Evolutionary conservation across 2,888 invertebrate genomes (phyloP), one percentile per base, ranked within the genome.

Genomic region (Bruchidius siliquastri): DNA sequence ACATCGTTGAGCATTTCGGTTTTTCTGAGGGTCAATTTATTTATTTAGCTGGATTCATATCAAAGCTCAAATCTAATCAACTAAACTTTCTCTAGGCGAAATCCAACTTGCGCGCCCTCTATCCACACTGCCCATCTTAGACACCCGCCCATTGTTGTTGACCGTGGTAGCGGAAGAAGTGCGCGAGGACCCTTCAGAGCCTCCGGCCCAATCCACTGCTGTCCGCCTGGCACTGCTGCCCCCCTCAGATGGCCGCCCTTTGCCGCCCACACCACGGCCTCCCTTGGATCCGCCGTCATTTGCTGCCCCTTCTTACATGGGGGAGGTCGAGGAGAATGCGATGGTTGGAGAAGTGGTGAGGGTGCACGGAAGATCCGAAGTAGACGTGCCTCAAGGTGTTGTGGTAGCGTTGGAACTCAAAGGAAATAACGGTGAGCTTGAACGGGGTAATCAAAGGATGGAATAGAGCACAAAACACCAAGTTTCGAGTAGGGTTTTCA

Each of bases 141-240:
- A 93, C 82, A 91, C 93, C n/a, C 92, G 94, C 73, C 96, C 96
- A 1, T 93, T 96, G 73, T 88, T 95, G 71, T 89, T 96, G 76
- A 94, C 93, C 0, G 93, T 96, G 72, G 92, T 95, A 71, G 96
- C 96, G 2, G 95, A 96, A 85, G 96, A 96, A 87, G 93, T 96
- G 76, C 90, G 93, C 79, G 88, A 92, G 77, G 90, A 90, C 74
- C 89, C 92, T 77, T 73, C 81, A 74, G 84, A 86, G 79, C 78
- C 84, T 3, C 92, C 93, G 77, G 92, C 94, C 22, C 93, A 94
- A 89, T 93, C 94, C 22, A 91, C 94, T 0, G 92, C 75, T 0
- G 94, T 94, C 6, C 94, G 94, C 83, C 89, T 96, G 74, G 96
- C 96, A 18, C 91, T 96, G 79, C 92, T 96, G 77, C 88, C 86